A percentile compares a stretch with the other conserved stretches of the same genome.
Conservation (phyloP, 2,888 invertebrate genomes). For the Nesidiocoris tenuis region DNA sequence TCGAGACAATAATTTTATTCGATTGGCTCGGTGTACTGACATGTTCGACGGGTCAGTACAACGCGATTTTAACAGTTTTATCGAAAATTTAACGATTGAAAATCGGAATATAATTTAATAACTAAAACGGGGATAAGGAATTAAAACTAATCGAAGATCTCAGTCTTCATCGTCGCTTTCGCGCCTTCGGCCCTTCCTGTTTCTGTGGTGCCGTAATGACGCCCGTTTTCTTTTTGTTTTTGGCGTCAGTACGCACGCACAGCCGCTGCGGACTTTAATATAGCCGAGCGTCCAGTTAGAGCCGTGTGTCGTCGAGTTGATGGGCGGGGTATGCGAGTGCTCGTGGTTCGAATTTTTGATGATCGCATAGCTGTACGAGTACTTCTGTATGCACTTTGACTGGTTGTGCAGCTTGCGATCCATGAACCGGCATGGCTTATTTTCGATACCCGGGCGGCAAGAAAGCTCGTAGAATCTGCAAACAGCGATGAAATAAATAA, state of each 20-base stretch:
- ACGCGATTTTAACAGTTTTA: background rate
- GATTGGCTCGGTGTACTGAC: background rate
- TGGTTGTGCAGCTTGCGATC: slow-evolving; percentile 67
- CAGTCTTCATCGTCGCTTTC: slow-evolving; percentile 17
- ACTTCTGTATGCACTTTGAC: slow-evolving; percentile 80
- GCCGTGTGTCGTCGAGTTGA: slow-evolving; percentile 49
- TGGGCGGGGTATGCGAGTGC: slow-evolving; percentile 45
- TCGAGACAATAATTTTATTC: too few species aligned
- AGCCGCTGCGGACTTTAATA: slow-evolving; percentile 78
- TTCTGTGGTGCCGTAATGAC: slow-evolving; percentile 12
- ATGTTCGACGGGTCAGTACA: background rate
- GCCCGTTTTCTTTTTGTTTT: slow-evolving; percentile 58
- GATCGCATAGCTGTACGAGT: slow-evolving; percentile 79
- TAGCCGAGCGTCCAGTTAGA: slow-evolving; percentile 74
- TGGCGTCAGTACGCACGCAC: slow-evolving; percentile 75
- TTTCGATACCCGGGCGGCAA: slow-evolving; percentile 68
- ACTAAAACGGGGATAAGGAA: too few species aligned
- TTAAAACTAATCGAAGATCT: too few species aligned
- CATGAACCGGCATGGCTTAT: slow-evolving; percentile 73
- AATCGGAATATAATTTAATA: too few species aligned
- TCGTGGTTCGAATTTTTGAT: slow-evolving; percentile 59
- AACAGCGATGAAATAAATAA: background rate
- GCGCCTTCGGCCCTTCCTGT: background rate
- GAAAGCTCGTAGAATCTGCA: slow-evolving; percentile 72
- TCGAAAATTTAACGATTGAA: background rate